These are phyloP conservation scores for Dendrolimus punctatus DNA, from an alignment of 1,140 invertebrate genomes.

Conservation along the genomic window DNA sequence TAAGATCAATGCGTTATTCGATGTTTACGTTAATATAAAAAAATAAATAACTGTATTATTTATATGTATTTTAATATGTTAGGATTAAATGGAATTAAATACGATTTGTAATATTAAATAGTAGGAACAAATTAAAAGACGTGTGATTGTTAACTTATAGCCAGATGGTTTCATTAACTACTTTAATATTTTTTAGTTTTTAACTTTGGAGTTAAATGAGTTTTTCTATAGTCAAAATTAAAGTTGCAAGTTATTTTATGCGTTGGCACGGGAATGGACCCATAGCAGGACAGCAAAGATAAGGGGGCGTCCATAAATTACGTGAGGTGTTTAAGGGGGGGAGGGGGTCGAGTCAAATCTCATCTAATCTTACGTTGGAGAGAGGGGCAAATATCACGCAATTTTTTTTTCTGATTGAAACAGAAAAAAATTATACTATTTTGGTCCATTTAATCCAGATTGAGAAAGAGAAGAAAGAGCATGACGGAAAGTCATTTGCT, in stretches of 20 bases:
- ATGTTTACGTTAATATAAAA: slow-evolving; percentile 25
- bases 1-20: slow-evolving; percentile 7
- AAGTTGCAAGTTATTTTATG: too few species aligned
- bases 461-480: too few species aligned
- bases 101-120: slow-evolving; percentile 29
- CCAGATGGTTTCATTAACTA: slow-evolving; percentile 15
- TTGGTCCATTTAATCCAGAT: too few species aligned
- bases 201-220: too few species aligned
- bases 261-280: too few species aligned
- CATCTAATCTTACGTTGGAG: slow-evolving; percentile 20
- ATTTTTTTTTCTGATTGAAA: too few species aligned
- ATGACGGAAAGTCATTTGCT: too few species aligned
- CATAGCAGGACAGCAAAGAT: not conserved
- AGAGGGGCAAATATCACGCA: too few species aligned
- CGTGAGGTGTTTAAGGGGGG: slow-evolving; percentile 4
- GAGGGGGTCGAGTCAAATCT: slow-evolving; percentile 14
- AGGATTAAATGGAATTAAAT: slow-evolving; percentile 30
- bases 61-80: slow-evolving; percentile 33
- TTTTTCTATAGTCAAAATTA: too few species aligned
- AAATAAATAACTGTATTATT: slow-evolving; percentile 27
- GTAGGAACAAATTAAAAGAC: slow-evolving; percentile 25
- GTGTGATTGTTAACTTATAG: slow-evolving; percentile 25
- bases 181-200: too few species aligned
- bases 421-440: too few species aligned
- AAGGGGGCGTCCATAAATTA: too few species aligned